A percentile compares a stretch with the other conserved stretches of the same genome.
Evolutionary conservation across 2,797 vertebrate species (phyloP).

Genomic region (Rhynchotus rufescens): DNA sequence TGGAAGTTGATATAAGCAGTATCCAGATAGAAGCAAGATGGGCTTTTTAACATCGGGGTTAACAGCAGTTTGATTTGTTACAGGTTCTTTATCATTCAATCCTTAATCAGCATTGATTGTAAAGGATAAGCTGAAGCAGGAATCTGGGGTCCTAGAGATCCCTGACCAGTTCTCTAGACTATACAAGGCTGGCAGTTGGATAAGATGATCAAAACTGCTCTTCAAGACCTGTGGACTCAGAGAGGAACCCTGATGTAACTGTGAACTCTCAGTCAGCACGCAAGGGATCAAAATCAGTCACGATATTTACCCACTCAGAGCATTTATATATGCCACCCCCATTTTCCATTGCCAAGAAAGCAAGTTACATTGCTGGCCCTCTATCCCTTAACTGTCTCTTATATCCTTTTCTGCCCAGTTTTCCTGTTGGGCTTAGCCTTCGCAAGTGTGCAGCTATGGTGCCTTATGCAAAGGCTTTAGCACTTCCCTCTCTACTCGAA

Average conservation of each 20-base stretch:
- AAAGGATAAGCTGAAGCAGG: not conserved
- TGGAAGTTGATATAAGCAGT: not conserved
- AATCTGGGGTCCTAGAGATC: not conserved
- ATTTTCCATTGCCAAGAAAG: not conserved
- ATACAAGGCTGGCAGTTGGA: not conserved
- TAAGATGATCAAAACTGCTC: not conserved
- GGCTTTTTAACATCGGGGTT: not conserved
- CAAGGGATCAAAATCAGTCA: not conserved
- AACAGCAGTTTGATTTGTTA: fast-evolving
- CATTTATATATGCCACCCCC: fast-evolving
- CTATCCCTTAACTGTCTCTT: not conserved
- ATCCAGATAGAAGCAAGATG: not conserved
- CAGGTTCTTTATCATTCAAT: fast-evolving
- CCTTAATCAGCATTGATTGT: not conserved
- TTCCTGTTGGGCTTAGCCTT: not conserved
- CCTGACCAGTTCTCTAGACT: not conserved
- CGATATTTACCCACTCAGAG: not conserved
- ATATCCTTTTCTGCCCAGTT: not conserved
- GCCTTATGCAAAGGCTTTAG: not conserved
- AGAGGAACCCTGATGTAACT: not conserved
- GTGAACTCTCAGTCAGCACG: not conserved
- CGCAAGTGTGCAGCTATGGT: not conserved
- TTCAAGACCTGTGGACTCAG: not conserved
- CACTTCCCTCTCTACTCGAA: slow-evolving; percentile 10
- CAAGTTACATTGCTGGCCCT: not conserved